Percentiles rank a stretch among this genome's conserved stretches.
phyloP scores from a whole-genome alignment of 2,113 vertebrate genomes.

The Potamarius usumacintae region DNA sequence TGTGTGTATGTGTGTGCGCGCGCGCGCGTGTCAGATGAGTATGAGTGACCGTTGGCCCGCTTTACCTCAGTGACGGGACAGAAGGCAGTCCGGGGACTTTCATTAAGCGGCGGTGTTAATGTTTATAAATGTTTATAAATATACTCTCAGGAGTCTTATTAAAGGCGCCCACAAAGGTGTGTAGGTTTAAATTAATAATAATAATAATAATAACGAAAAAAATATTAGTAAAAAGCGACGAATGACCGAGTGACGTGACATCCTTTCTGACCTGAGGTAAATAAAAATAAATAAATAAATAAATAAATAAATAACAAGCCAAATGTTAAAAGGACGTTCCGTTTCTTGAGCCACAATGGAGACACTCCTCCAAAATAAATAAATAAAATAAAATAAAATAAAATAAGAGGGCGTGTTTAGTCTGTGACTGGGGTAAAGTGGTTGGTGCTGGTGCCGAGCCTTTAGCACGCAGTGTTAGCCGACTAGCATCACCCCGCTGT shows the following conservation, averaged over 20 bases:
- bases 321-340: slow-evolving; percentile 51
- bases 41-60: slow-evolving; percentile 33
- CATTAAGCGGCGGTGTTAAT: slow-evolving; percentile 44
- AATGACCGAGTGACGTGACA: neutral
- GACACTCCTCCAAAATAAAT: slow-evolving; percentile 45
- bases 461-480: slow-evolving; percentile 2
- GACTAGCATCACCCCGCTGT: slow-evolving; percentile 23
- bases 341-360: slow-evolving; percentile 68
- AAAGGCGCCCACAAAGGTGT: neutral
- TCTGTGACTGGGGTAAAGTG: slow-evolving; percentile 68
- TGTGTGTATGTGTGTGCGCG: neutral
- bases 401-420: slow-evolving; percentile 47
- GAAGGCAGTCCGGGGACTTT: slow-evolving; percentile 56
- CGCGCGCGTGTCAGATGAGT: too few species aligned
- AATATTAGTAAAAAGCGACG: neutral
- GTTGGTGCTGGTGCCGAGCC: slow-evolving; percentile 46
- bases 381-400: neutral
- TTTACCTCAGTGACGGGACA: slow-evolving; percentile 58
- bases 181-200: neutral
- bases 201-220: neutral
- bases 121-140: neutral
- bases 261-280: neutral
- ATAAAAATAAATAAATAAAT: neutral
- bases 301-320: slow-evolving; percentile 31
- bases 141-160: neutral